These are phyloP conservation scores for Phylloscopus collybita DNA, from an alignment of 2,797 vertebrate species.

Conservation along the genomic window DNA sequence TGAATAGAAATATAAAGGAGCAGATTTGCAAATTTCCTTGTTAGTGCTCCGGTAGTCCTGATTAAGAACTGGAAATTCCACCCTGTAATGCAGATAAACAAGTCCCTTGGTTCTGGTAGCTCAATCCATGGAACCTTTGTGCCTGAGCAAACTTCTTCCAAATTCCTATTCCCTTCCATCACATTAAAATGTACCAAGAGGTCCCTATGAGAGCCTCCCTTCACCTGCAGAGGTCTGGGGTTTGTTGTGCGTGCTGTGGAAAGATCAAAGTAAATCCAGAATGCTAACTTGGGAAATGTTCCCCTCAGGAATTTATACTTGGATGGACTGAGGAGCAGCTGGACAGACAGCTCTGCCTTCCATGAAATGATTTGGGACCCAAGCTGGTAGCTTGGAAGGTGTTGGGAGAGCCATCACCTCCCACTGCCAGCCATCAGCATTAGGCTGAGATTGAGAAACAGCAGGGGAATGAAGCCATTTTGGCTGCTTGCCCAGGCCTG, in stretches of 20 bases:
- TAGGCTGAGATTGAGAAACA: neutral
- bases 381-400: neutral
- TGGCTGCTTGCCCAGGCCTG: constrained; percentile 8
- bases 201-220: fast-evolving
- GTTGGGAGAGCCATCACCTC: neutral
- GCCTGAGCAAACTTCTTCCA: neutral
- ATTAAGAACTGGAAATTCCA: constrained; percentile 41
- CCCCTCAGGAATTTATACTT: neutral
- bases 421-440: neutral
- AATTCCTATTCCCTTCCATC: neutral
- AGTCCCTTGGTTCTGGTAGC: neutral
- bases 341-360: neutral
- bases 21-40: neutral
- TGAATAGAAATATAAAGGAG: too few relatives aligned
- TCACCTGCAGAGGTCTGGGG: neutral
- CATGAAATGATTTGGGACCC: neutral
- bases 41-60: neutral
- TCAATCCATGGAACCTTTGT: neutral
- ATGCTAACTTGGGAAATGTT: neutral
- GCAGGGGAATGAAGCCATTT: neutral
- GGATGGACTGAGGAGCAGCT: neutral
- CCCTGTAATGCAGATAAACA: neutral
- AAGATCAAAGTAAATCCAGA: neutral
- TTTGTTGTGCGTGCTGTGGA: neutral
- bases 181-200: neutral